A percentile compares a stretch with the other conserved stretches of the same genome.
phyloP scores from a whole-genome alignment of 2,113 vertebrate genomes.

The Vulpes lagopus region DNA sequence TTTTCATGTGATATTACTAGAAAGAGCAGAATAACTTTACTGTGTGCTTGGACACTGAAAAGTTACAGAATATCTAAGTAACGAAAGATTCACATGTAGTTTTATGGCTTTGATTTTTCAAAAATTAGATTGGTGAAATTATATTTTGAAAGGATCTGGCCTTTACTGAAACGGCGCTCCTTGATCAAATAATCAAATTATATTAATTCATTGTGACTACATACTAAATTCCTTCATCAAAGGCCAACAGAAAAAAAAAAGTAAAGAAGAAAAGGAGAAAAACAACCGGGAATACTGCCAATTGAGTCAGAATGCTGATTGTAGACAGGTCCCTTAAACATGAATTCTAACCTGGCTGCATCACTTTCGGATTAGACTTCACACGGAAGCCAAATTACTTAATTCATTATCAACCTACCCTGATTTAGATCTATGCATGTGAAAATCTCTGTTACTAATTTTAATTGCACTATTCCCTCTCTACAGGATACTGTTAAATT shows the following conservation, averaged over 20 bases:
- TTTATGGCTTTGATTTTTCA: constrained; percentile 58
- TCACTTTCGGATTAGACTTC: constrained; percentile 86
- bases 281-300: constrained; percentile 53
- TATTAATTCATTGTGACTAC: constrained; percentile 59
- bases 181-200: constrained; percentile 71
- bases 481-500: constrained; percentile 91
- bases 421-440: constrained; percentile 90
- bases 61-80: not conserved
- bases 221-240: constrained; percentile 49
- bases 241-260: constrained; percentile 56
- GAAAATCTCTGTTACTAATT: constrained; percentile 92
- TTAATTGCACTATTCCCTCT: constrained; percentile 92
- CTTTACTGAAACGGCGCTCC: constrained; percentile 34
- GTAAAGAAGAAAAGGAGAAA: not conserved
- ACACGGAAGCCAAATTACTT: constrained; percentile 89
- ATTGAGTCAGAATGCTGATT: constrained; percentile 24
- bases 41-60: not conserved
- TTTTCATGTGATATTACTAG: not conserved
- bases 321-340: constrained; percentile 77
- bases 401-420: constrained; percentile 90
- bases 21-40: not conserved
- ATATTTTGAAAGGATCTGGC: constrained; percentile 59
- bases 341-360: constrained; percentile 80
- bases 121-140: constrained; percentile 62
- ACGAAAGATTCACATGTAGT: not conserved